Conservation (phyloP, 2,888 invertebrate genomes). For the Clepsis dumicolana region DNA sequence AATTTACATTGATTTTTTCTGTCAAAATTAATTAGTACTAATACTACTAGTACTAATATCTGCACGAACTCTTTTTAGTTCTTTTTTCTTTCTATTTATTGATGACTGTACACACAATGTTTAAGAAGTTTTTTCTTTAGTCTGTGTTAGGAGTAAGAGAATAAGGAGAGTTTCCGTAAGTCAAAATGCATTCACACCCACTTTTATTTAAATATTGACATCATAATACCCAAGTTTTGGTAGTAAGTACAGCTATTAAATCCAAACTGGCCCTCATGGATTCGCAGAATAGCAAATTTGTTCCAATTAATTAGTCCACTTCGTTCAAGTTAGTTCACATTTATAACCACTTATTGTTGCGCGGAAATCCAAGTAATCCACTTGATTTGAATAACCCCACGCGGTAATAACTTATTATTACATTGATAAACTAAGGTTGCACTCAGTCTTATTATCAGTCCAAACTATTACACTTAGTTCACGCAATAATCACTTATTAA, state of each 20-base stretch:
- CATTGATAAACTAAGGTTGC: neutral
- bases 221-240: neutral
- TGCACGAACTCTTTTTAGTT: too few relatives aligned
- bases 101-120: neutral
- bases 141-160: too few relatives aligned
- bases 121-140: neutral
- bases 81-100: too few relatives aligned
- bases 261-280: neutral
- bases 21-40: neutral
- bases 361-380: constrained; percentile 10
- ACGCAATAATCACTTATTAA: neutral
- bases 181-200: neutral
- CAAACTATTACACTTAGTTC: neutral
- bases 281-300: neutral
- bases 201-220: neutral
- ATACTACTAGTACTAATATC: too few relatives aligned
- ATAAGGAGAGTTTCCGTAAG: neutral
- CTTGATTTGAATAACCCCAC: neutral
- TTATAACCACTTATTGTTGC: constrained; percentile 5
- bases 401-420: neutral
- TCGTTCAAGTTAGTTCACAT: neutral
- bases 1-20: constrained; percentile 24
- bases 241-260: constrained; percentile 10
- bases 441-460: neutral
- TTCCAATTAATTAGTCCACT: neutral